Conservation (phyloP, 2,113 vertebrate species). For the Dromiciops gliroides region DNA sequence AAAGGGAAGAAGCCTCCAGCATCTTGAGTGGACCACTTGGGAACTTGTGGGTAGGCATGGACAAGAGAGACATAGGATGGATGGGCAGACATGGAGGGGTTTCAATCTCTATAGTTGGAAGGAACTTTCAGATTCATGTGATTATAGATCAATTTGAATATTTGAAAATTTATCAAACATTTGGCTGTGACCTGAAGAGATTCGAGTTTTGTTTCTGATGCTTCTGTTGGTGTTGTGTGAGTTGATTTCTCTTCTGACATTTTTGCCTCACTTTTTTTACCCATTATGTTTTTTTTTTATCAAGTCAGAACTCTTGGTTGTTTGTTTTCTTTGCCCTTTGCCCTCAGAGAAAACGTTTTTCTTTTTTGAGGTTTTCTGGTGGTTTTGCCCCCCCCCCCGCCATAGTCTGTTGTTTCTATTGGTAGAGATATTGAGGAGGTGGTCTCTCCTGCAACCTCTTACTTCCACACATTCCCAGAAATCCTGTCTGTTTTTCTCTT, state of each 20-base stretch:
- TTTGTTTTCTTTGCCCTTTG: background rate
- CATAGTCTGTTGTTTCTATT: background rate
- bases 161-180: background rate
- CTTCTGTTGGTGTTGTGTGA: background rate
- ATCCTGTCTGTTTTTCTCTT: background rate
- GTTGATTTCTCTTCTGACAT: background rate
- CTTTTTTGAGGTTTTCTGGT: background rate
- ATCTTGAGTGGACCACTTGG: background rate
- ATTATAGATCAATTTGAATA: background rate
- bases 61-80: background rate
- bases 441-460: background rate
- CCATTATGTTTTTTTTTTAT: background rate
- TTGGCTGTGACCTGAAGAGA: background rate
- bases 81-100: background rate
- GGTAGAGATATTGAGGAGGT: background rate
- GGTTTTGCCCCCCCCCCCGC: too few species aligned
- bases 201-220: background rate
- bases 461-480: background rate
- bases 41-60: background rate
- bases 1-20: background rate
- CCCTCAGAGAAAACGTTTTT: background rate
- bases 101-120: background rate
- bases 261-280: background rate
- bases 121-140: background rate
- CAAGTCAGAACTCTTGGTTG: background rate